phyloP scores from a whole-genome alignment of 53 echinoderm and acorn worm genomes.

The Stichopus horrens region DNA sequence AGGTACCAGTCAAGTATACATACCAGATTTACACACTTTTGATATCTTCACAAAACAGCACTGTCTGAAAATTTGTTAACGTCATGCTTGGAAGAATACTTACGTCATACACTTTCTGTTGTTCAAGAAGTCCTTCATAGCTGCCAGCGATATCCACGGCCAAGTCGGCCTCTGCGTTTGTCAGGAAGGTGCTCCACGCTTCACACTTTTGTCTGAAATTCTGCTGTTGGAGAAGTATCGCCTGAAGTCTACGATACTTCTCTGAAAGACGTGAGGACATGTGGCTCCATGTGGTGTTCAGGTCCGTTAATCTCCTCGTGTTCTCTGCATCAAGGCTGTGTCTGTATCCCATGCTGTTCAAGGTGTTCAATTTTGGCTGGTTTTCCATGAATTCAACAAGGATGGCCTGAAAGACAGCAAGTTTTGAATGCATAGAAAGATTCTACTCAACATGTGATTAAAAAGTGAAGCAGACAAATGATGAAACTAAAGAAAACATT shows the following conservation, averaged over 20 bases:
- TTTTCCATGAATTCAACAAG: conserved; percentile 77
- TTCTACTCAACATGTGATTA: neutral
- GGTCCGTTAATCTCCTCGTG: conserved; percentile 63
- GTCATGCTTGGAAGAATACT: neutral
- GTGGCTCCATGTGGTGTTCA: conserved; percentile 83
- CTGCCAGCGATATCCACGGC: conserved; percentile 97
- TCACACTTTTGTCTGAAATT: conserved; percentile 93
- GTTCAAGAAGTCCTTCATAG: conserved; percentile 82
- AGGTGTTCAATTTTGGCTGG: conserved; percentile 74
- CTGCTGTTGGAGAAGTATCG: conserved; percentile 85
- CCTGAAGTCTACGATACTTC: conserved; percentile 92
- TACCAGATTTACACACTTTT: too few relatives aligned
- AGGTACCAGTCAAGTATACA: too few relatives aligned
- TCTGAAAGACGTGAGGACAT: conserved; percentile 78
- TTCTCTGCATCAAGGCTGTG: conserved; percentile 82
- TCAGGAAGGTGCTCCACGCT: conserved; percentile 89
- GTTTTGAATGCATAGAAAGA: neutral
- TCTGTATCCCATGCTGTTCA: conserved; percentile 94
- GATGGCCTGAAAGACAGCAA: conserved; percentile 48
- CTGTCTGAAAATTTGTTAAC: too few relatives aligned
- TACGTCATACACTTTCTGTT: conserved; percentile 98
- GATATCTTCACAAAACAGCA: too few relatives aligned
- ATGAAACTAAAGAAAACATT: too few relatives aligned
- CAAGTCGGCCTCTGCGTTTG: conserved; percentile 82
- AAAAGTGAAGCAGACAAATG: too few relatives aligned